Evolutionary conservation across 2,888 invertebrate species (phyloP), one percentile per base, ranked within the genome.

Genomic region (Ormyrus thymus): DNA sequence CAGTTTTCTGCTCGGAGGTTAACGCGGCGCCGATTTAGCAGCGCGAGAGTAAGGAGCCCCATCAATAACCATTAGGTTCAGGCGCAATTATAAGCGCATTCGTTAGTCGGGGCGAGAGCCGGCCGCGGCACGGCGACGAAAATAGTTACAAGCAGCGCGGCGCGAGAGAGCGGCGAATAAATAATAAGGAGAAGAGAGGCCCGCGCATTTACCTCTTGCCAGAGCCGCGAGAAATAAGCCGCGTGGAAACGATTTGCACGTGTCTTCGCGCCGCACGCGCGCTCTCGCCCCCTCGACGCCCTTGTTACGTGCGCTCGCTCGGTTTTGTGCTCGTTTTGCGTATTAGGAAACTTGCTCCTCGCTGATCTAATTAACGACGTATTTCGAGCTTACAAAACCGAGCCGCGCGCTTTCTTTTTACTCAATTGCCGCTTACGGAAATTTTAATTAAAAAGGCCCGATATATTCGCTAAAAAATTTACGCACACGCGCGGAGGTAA

Each of bases 11-110:
- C 83, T 84, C 85, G 85, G 85, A 85, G 83, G 84, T 86, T 29
- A 29, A 86, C 86, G 43, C 8, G 1, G 11, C 8, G 81, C 76
- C 76, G 76, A 80, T 78, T 78, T 81, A 74, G 76, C 81, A 46
- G 53, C 50, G 59, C 8, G 66, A 84, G 83, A 84, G 80, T 84
- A 84, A 84, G 84, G 82, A 81, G 84, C 80, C 81, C 84, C 88
- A 88, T 89, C 87, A 86, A 89, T 87, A 88, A 89, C 84, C 88
- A 87, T 88, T 88, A 87, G 86, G 84, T 83, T 84, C 84, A 82
- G 83, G 85, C 82, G 87, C 86, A 88, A 88, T 89, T 89, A 88
- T 86, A 88, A 86, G 81, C 84, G 84, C 86, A 86, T 87, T 87
- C 85, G 84, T 86, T 85, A 85, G 84, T 81, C 46, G 66, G 50